Percentiles rank a stretch among this genome's conserved stretches.
Evolutionary conservation across 2,888 invertebrate species (phyloP).

Genomic region (Aphodius granarius): DNA sequence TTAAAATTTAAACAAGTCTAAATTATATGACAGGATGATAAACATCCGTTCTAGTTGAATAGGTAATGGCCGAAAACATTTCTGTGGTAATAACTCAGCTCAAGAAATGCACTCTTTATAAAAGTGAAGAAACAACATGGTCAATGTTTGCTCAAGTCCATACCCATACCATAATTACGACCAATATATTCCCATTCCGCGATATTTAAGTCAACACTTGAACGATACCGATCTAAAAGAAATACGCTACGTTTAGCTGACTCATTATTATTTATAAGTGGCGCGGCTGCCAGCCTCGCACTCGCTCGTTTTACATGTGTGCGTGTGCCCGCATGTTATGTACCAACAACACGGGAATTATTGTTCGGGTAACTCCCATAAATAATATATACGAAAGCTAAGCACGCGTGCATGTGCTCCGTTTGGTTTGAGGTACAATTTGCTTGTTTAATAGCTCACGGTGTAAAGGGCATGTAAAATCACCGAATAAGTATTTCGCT

Average conservation of each 20-base stretch:
- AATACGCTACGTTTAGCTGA: slow-evolving; percentile 1
- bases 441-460: neutral
- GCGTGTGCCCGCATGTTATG: neutral
- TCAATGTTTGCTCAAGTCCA: neutral
- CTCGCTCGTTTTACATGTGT: neutral
- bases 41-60: neutral
- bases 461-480: neutral
- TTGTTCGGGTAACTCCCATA: slow-evolving; percentile 10
- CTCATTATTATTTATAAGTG: slow-evolving; percentile 15
- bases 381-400: slow-evolving; percentile 5
- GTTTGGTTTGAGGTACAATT: neutral
- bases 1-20: neutral
- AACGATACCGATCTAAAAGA: slow-evolving; percentile 10
- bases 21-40: neutral
- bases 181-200: slow-evolving; percentile 14
- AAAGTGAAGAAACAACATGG: neutral
- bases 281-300: neutral
- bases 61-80: neutral
- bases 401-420: neutral
- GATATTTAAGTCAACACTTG: slow-evolving; percentile 14
- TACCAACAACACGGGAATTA: slow-evolving; percentile 8
- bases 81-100: neutral
- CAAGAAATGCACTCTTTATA: neutral
- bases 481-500: neutral
- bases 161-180: slow-evolving; percentile 11